Base-by-base conservation (phyloP, 2,888 invertebrate species). In the Chelonus formosanus region DNA sequence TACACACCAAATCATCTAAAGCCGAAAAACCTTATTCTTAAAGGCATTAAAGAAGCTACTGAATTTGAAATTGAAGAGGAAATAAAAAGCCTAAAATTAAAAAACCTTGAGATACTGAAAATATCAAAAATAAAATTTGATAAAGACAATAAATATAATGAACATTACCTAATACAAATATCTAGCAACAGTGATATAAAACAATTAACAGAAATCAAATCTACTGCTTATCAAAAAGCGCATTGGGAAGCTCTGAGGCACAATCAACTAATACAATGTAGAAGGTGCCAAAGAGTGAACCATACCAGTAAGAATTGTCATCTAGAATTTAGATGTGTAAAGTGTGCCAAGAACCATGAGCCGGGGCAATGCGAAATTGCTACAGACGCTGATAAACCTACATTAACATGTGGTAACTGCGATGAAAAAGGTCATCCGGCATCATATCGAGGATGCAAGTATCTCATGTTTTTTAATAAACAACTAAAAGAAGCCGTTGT, bases 211-310 rank as follows among this genome's bases (percentile, higher is more conserved):
- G 54, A 63, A n/a, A 32, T 63, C 2, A 43, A 63, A 50, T 43
- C 54, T 0, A n/a, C 67, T 1, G 3, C 53, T 43, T 65, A 68
- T n/a, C 64, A 68, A 32, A 43, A 34, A n/a, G 10, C 68, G 2
- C 50, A 20, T 5, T 68, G 65, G 62, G 65, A 68, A 47, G 8
- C 10, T 5, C 44, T 70, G 0, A 43, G 43, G 10, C 68, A 66
- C 31, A 36, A 44, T 1, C 31, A 44, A 4, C 8, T 65, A 0
- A 63, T 44, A 7, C 67, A 70, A 10, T 65, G 70, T 43, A 36
- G 54, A 7, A 65, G 54, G 10, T 68, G 67, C 8, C 68, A 70
- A 40, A n/a, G 68, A 7, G n/a, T 68, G 0, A 68, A 62, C 0
- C 68, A 70, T 6, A 8, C 64, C 0, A 57, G 59, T 3, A 10